Evolutionary conservation across 2,888 invertebrate genomes (phyloP).

Genomic region (Eumerus sabulonum): DNA sequence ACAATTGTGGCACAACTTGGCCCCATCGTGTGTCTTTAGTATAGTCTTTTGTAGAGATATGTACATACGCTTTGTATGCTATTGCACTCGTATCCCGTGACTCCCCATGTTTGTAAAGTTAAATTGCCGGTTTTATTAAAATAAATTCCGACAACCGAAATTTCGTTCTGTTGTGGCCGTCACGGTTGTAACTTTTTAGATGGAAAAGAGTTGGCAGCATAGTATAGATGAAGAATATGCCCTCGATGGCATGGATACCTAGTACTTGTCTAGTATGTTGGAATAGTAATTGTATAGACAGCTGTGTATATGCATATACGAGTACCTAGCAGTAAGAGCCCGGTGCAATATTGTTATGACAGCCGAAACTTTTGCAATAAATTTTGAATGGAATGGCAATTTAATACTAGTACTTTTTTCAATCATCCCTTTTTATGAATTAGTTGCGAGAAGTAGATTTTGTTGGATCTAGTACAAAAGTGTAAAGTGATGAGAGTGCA

Average conservation of each 20-base stretch:
- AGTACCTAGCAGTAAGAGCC: slow-evolving; percentile 37
- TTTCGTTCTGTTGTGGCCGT: slow-evolving; percentile 64
- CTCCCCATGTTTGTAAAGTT: slow-evolving; percentile 59
- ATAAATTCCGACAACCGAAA: slow-evolving; percentile 66
- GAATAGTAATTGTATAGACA: slow-evolving; percentile 10
- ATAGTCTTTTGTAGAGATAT: slow-evolving; percentile 21
- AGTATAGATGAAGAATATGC: neutral
- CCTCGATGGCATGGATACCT: too few relatives aligned
- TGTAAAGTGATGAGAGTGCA: too few relatives aligned
- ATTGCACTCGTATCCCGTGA: too few relatives aligned
- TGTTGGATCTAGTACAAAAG: too few relatives aligned
- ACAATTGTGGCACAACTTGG: slow-evolving; percentile 54
- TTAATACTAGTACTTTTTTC: slow-evolving; percentile 45
- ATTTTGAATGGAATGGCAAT: slow-evolving; percentile 66
- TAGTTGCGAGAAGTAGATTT: too few relatives aligned
- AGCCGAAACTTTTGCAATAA: slow-evolving; percentile 63
- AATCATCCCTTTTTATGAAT: neutral
- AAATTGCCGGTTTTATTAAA: slow-evolving; percentile 68
- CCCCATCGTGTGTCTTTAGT: slow-evolving; percentile 29
- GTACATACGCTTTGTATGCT: slow-evolving; percentile 10
- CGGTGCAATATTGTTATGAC: slow-evolving; percentile 63
- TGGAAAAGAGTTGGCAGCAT: slow-evolving; percentile 6
- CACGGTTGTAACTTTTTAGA: slow-evolving; percentile 9
- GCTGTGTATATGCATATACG: too few relatives aligned
- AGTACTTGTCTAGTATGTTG: too few relatives aligned